Conservation (phyloP, 2,888 invertebrate genomes). For the Holacanthella duospinosa region DNA sequence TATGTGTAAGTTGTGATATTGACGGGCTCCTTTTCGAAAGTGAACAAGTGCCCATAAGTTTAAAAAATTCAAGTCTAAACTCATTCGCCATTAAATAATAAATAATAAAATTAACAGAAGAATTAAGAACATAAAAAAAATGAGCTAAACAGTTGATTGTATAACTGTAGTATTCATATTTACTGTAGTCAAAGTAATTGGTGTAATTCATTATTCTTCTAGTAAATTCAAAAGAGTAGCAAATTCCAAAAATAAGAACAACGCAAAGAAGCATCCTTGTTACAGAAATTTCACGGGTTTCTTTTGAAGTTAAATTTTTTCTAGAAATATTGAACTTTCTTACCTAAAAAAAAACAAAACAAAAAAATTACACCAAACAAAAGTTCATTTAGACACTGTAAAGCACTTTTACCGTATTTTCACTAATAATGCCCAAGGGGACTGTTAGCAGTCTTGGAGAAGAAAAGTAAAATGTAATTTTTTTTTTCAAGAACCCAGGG, state of each 20-base stretch:
- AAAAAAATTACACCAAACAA: not conserved
- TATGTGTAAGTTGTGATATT: no score
- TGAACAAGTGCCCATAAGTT: no score
- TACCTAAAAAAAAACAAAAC: slow-evolving; percentile 9
- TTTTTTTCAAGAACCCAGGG: no score
- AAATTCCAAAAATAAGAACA: slow-evolving; percentile 22
- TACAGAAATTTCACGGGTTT: slow-evolving; percentile 9
- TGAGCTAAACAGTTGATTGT: slow-evolving; percentile 17
- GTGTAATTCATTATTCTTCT: slow-evolving; percentile 16
- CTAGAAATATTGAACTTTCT: slow-evolving; percentile 2
- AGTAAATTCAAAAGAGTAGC: slow-evolving; percentile 24
- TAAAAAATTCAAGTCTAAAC: no score
- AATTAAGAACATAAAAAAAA: slow-evolving; percentile 16
- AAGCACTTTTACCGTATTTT: no score
- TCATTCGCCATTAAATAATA: slow-evolving; percentile 9
- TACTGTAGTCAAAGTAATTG: slow-evolving; percentile 5
- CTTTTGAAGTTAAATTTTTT: slow-evolving; percentile 7
- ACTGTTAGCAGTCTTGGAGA: no score
- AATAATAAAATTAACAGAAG: slow-evolving; percentile 19
- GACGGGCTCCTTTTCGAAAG: no score
- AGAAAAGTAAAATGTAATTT: not conserved
- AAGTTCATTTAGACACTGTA: not conserved
- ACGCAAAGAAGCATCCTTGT: slow-evolving; percentile 22
- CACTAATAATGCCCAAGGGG: no score
- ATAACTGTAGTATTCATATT: slow-evolving; percentile 19